Evolutionary conservation across 1,140 invertebrate genomes (phyloP).

Genomic region (Diorhabda elongata): DNA sequence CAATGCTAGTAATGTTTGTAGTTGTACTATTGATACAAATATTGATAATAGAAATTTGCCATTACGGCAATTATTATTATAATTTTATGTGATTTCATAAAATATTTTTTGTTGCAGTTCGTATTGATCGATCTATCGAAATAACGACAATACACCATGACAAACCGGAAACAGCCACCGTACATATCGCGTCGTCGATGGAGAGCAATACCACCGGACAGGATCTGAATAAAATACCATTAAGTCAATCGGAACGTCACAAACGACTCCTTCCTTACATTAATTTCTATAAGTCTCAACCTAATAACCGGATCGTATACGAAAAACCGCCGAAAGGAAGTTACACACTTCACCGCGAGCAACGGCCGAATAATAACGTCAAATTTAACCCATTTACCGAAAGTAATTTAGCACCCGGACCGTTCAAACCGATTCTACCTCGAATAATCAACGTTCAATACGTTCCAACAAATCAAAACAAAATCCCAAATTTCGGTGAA

Average conservation of each 20-base stretch:
- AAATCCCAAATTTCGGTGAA: slow-evolving; percentile 36
- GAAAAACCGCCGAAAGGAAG: slow-evolving; percentile 7
- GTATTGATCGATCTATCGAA: slow-evolving; percentile 1
- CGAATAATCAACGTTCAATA: slow-evolving; percentile 21
- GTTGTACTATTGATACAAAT: no score
- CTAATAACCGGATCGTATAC: slow-evolving; percentile 4
- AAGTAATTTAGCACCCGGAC: slow-evolving; percentile 43
- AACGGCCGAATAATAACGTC: slow-evolving; percentile 15
- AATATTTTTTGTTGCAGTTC: slow-evolving; percentile 5
- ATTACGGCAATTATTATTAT: no score
- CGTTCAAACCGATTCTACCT: slow-evolving; percentile 35
- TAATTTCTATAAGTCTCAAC: slow-evolving; percentile 65
- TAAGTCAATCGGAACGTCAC: slow-evolving; percentile 53
- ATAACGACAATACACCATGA: slow-evolving; percentile 43
- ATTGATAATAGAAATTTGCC: no score
- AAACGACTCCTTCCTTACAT: slow-evolving; percentile 75
- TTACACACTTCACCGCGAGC: neutral
- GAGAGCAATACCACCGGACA: slow-evolving; percentile 6
- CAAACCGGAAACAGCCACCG: slow-evolving; percentile 35
- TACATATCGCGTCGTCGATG: slow-evolving; percentile 28
- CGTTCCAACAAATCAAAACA: slow-evolving; percentile 19
- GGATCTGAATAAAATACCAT: slow-evolving; percentile 21
- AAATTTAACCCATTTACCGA: slow-evolving; percentile 42
- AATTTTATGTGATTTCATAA: no score
- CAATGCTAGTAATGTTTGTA: no score